Percentiles rank a stretch among this genome's conserved stretches.
Evolutionary conservation across 1,140 invertebrate genomes (phyloP).

Genomic region (Heliconius himera): DNA sequence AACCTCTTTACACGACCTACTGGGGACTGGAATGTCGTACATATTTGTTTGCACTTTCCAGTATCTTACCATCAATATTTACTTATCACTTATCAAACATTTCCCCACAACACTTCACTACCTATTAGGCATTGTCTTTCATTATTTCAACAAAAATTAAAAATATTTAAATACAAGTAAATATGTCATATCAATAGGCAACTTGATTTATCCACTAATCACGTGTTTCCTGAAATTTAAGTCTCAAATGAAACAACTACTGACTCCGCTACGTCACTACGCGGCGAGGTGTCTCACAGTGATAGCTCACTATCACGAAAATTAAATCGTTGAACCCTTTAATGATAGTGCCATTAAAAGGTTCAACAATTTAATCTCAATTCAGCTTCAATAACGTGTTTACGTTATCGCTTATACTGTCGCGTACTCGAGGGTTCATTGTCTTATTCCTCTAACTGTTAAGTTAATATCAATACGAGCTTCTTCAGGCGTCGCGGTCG

Average conservation of each 20-base stretch:
- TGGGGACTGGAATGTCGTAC: background rate
- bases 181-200: background rate
- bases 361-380: background rate
- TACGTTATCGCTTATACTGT: no score
- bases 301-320: background rate
- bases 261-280: background rate
- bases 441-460: background rate
- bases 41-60: slow-evolving; percentile 1
- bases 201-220: no score
- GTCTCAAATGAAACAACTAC: background rate
- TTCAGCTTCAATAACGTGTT: no score
- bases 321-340: no score
- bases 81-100: background rate
- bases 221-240: background rate
- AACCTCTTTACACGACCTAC: slow-evolving; percentile 10
- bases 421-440: background rate
- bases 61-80: background rate
- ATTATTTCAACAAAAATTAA: no score
- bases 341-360: background rate
- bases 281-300: background rate
- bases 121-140: no score
- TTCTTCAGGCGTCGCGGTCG: background rate
- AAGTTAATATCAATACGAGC: background rate
- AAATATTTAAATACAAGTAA: background rate
- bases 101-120: background rate